These are phyloP conservation scores for Calcarius ornatus DNA, from an alignment of 2,113 vertebrate genomes.

Conservation along the genomic window DNA sequence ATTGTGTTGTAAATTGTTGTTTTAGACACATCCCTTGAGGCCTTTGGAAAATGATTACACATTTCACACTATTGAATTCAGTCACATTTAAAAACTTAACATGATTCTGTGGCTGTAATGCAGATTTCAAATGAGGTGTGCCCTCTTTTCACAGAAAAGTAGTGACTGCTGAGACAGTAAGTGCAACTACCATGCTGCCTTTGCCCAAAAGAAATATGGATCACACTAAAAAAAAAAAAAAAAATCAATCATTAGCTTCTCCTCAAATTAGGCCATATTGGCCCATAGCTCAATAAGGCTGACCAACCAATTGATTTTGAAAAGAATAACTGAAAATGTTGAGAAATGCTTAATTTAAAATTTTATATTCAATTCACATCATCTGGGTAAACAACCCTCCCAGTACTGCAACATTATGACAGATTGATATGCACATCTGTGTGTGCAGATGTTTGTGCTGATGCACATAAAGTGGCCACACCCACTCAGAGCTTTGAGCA, in stretches of 20 bases:
- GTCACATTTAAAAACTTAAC: neutral
- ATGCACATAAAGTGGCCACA: neutral
- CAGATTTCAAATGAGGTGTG: neutral
- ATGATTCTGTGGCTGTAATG: neutral
- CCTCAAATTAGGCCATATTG: neutral
- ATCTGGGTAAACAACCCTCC: neutral
- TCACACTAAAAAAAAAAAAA: neutral
- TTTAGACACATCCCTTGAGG: neutral
- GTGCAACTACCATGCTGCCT: neutral
- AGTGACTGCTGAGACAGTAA: neutral
- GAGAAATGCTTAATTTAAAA: neutral
- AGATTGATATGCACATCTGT: neutral
- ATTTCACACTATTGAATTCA: neutral
- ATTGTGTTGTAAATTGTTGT: neutral
- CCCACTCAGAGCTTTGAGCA: neutral
- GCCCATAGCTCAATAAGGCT: neutral
- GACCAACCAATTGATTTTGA: neutral
- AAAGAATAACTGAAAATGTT: neutral
- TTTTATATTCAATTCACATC: neutral
- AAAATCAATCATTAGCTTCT: neutral
- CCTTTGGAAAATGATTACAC: neutral
- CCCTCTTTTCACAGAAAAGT: neutral
- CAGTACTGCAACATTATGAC: neutral
- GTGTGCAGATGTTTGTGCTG: neutral
- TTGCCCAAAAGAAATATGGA: neutral